Conservation (phyloP, 2,113 vertebrate genomes). For the Poecilia latipinna region DNA sequence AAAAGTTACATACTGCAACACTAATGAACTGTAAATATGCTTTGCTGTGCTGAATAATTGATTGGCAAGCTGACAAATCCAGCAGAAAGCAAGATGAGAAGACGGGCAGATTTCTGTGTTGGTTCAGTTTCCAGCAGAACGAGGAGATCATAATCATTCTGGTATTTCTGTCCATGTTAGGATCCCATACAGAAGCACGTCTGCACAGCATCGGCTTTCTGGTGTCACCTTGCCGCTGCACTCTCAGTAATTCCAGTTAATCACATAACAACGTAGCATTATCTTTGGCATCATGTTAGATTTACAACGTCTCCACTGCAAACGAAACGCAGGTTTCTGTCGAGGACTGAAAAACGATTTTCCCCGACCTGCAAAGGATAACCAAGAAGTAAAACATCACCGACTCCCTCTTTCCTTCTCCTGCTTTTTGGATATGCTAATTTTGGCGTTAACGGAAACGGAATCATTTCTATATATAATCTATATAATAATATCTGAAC, state of each 20-base stretch:
- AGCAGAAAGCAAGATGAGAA: constrained; percentile 9
- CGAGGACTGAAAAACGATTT: no score
- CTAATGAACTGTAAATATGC: constrained; percentile 74
- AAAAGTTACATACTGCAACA: constrained; percentile 44
- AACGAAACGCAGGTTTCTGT: no score
- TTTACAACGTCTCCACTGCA: no score
- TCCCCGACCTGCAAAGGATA: no score
- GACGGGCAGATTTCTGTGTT: constrained; percentile 21
- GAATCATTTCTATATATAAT: no score
- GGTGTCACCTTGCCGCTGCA: constrained; percentile 43
- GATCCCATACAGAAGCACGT: not conserved
- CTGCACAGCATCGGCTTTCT: constrained; percentile 43
- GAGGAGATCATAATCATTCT: constrained; percentile 23
- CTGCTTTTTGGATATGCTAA: no score
- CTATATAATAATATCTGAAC: no score
- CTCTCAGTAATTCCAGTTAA: constrained; percentile 59
- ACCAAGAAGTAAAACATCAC: no score
- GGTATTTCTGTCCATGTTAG: constrained; percentile 23
- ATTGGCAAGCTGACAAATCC: constrained; percentile 38
- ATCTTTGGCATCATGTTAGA: not conserved
- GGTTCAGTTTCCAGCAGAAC: constrained; percentile 34
- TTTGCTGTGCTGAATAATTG: constrained; percentile 56
- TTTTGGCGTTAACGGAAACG: no score
- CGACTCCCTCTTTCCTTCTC: no score
- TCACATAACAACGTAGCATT: not conserved